These are phyloP conservation scores for Diglossa cyanea DNA, from an alignment of 2,797 vertebrate genomes.

Conservation along the genomic window DNA sequence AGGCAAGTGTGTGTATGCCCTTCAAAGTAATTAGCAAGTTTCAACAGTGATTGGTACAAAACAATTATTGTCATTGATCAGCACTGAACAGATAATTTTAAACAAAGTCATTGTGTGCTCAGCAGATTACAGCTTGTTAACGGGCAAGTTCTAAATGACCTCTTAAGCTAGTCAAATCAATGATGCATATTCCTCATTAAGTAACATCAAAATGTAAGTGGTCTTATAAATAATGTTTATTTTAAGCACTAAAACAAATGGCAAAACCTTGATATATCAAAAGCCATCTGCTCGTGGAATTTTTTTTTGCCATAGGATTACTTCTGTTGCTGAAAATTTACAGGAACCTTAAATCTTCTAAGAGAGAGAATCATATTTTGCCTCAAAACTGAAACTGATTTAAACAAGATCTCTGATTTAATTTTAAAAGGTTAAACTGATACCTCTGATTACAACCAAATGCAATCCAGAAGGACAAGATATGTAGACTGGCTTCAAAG, in stretches of 20 bases:
- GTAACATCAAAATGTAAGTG: conserved; percentile 92
- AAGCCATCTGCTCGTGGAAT: conserved; percentile 75
- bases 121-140: conserved; percentile 87
- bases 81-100: conserved; percentile 96
- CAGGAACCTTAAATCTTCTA: conserved; percentile 22
- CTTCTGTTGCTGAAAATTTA: conserved; percentile 58
- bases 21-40: conserved; percentile 96
- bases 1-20: conserved; percentile 80
- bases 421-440: background rate
- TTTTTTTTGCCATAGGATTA: conserved; percentile 43
- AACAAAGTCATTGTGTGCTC: conserved; percentile 97
- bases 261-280: conserved; percentile 80
- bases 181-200: conserved; percentile 94
- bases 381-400: background rate
- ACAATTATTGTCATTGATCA: conserved; percentile 99
- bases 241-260: conserved; percentile 90
- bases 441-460: background rate
- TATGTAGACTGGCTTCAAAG: background rate
- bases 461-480: background rate
- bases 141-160: conserved; percentile 92
- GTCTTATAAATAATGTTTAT: conserved; percentile 97
- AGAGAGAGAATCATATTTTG: background rate
- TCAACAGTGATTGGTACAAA: conserved; percentile 90
- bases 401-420: background rate
- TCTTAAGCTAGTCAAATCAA: conserved; percentile 98